These are phyloP conservation scores for Brachionus angularis DNA, from an alignment of 1,140 invertebrate genomes.

Conservation along the genomic window DNA sequence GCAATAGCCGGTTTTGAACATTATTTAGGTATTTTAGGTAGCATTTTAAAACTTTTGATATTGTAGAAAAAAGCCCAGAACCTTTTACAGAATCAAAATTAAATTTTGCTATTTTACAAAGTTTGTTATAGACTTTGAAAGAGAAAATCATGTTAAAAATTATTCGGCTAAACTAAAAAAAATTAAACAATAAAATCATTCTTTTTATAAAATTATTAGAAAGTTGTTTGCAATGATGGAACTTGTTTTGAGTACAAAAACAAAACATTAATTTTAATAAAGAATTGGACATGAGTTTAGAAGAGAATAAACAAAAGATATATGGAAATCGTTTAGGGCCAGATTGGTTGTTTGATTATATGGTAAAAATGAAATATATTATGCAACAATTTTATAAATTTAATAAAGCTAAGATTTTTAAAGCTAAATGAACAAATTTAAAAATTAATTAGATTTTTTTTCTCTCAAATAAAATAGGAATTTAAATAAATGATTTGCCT, in stretches of 20 bases:
- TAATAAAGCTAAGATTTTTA: too few relatives aligned
- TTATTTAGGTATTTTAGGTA: slow-evolving; percentile 17
- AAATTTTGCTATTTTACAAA: slow-evolving; percentile 12
- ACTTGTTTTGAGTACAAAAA: slow-evolving; percentile 65
- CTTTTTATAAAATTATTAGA: too few relatives aligned
- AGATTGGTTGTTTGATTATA: slow-evolving; percentile 78
- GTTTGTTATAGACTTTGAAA: background rate
- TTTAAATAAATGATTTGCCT: too few relatives aligned
- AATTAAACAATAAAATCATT: too few relatives aligned
- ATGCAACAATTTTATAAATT: too few relatives aligned
- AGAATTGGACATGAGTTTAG: slow-evolving; percentile 66
- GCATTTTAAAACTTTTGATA: slow-evolving; percentile 16
- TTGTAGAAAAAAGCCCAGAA: background rate
- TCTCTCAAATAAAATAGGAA: too few relatives aligned
- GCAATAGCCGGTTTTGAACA: slow-evolving; percentile 34
- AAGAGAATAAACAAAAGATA: slow-evolving; percentile 59
- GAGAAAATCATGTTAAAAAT: slow-evolving; percentile 35
- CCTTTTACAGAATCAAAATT: background rate
- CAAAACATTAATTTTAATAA: background rate
- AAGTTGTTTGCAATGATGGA: slow-evolving; percentile 27
- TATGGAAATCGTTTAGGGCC: slow-evolving; percentile 82
- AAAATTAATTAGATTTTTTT: too few relatives aligned
- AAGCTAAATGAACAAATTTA: too few relatives aligned
- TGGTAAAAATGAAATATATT: too few relatives aligned
- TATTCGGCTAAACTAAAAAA: too few relatives aligned